phyloP scores from a whole-genome alignment of 2,113 vertebrate genomes.

The Anolis sagrei region DNA sequence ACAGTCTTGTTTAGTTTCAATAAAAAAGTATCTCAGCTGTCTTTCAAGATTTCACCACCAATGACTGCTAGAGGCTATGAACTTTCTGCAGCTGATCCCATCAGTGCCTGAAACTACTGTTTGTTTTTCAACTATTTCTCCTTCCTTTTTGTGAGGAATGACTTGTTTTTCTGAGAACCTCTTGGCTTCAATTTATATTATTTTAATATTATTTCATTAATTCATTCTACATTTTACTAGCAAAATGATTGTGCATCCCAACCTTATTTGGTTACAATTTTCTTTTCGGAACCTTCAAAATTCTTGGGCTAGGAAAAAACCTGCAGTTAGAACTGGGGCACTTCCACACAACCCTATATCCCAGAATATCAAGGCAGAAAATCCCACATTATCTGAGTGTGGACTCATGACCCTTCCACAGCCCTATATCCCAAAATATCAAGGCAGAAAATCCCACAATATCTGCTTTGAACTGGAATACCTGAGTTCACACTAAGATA shows the following conservation, averaged over 20 bases:
- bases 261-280: neutral
- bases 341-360: too few relatives aligned
- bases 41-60: neutral
- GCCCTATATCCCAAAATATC: too few relatives aligned
- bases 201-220: neutral
- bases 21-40: neutral
- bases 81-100: conserved; percentile 8
- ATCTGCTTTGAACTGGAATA: too few relatives aligned
- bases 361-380: too few relatives aligned
- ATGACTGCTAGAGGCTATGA: neutral
- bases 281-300: neutral
- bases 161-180: neutral
- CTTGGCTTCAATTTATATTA: neutral
- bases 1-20: neutral
- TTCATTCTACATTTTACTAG: neutral
- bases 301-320: neutral
- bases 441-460: too few relatives aligned
- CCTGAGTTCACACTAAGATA: too few relatives aligned
- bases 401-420: too few relatives aligned
- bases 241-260: neutral
- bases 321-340: neutral
- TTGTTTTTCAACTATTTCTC: neutral
- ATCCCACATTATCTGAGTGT: too few relatives aligned
- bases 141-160: neutral
- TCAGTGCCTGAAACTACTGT: neutral